Evolutionary conservation across 2,113 vertebrate genomes (phyloP).

Genomic region (Donacobius atricapilla): DNA sequence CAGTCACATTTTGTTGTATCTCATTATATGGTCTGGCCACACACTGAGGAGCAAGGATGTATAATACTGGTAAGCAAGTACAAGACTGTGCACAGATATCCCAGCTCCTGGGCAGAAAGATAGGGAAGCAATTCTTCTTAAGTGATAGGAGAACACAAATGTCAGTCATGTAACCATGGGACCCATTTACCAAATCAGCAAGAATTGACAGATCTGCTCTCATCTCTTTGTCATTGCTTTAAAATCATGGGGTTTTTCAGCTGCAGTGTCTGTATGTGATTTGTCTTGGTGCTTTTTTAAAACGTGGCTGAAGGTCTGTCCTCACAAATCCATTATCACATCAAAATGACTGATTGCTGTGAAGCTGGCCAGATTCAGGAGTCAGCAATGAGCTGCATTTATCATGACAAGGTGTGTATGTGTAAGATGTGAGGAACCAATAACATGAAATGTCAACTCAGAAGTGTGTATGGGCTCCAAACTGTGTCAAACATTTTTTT

Average conservation of each 20-base stretch:
- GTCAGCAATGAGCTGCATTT: not conserved
- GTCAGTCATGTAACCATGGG: not conserved
- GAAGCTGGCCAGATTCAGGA: not conserved
- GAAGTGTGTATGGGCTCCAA: not conserved
- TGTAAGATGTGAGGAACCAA: not conserved
- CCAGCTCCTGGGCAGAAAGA: not conserved
- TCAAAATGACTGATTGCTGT: not conserved
- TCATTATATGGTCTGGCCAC: not conserved
- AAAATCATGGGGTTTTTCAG: not conserved
- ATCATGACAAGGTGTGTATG: not conserved
- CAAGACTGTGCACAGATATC: not conserved
- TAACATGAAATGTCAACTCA: not conserved
- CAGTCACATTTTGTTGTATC: not conserved
- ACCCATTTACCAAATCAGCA: not conserved
- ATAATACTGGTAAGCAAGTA: not conserved
- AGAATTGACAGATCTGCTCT: not conserved
- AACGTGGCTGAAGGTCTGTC: not conserved
- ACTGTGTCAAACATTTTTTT: not conserved
- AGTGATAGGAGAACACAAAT: not conserved
- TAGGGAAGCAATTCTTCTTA: not conserved
- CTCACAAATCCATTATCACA: not conserved
- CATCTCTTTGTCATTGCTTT: not conserved
- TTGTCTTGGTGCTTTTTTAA: not conserved
- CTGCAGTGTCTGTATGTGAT: not conserved
- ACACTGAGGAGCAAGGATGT: not conserved